Base-by-base conservation (phyloP, 23 tunicate species). In the Diplosoma virens region DNA sequence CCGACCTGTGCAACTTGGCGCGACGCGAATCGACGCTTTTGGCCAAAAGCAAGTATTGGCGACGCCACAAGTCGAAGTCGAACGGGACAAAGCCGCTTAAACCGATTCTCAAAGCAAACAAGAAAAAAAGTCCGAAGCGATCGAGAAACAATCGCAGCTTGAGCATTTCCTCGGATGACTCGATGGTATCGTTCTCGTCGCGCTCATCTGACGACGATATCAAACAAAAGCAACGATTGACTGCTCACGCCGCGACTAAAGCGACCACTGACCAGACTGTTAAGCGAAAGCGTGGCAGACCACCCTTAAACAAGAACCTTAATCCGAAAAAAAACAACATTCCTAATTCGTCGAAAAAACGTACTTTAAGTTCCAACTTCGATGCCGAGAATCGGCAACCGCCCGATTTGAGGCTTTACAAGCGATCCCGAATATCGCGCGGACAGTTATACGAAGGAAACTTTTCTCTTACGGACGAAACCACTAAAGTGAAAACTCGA, bases 11-110 rank as follows among this genome's bases (percentile, higher is more conserved):
- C 69, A 55, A 77, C 6, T 47, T 67, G 37, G 95, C 95, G 3
- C 69, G 45, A 34, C 70, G 45, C 47, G 95, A 87, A 47, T 75
- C 76, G 24, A 58, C 7, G 16, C 17, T 58, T 6, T 73, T 87
- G 11, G 45, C 79, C n/a, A 34, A 33, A 32, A 54, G 82, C 30
- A 66, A 71, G 22, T 86, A 87, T 29, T 87, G 95, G 95, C n/a
- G n/a, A n/a, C n/a, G n/a, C n/a, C n/a, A n/a, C n/a, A 27, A 28
- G 6, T 29, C 69, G 2, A 61, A 35, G 9, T 7, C 9, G 50
- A 14, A 41, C 9, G 50, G 50, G 50, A 14, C 50, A 9, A 61
- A 16, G 7, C 69, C 35, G 6, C 14, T 5, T 18, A 61, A 28
- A 6, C 28, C 28, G 21, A 27, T 5, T 27, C 6, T 35, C 9